A percentile compares a stretch with the other conserved stretches of the same genome.
Evolutionary conservation across 2,797 vertebrate species (phyloP).

Genomic region (Holocentrus rufus): DNA sequence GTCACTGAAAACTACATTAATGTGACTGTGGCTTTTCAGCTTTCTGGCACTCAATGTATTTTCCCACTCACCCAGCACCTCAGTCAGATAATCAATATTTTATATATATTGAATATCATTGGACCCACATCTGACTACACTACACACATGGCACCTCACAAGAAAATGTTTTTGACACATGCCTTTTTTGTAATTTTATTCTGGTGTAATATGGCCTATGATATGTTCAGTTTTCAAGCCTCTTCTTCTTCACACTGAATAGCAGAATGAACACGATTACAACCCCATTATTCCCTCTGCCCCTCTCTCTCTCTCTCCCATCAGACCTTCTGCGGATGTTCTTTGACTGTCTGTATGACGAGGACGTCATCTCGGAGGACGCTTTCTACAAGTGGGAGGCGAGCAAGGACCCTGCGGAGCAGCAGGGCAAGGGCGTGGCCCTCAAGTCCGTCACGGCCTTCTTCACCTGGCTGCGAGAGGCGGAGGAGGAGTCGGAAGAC

Average conservation of each 20-base stretch:
- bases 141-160: not conserved
- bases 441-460: conserved; percentile 96
- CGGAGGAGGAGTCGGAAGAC: conserved; percentile 97
- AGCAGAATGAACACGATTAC: not conserved
- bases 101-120: too few relatives aligned
- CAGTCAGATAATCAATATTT: not conserved
- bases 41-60: not conserved
- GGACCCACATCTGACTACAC: not conserved
- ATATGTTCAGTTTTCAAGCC: not conserved
- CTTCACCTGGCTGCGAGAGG: conserved; percentile 98
- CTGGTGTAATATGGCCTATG: not conserved
- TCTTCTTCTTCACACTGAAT: not conserved
- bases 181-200: not conserved
- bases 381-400: conserved; percentile 98
- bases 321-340: conserved; percentile 97
- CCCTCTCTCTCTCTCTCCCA: not conserved
- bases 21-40: not conserved
- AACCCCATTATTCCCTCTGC: not conserved
- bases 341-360: conserved; percentile 97
- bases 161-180: not conserved
- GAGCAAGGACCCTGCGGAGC: conserved; percentile 95
- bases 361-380: conserved; percentile 98
- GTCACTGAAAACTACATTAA: not conserved
- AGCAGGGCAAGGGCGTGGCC: conserved; percentile 93
- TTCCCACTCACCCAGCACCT: not conserved